Conservation (phyloP, 2,797 vertebrate species). For the Tokudaia tokunoshimensis region DNA sequence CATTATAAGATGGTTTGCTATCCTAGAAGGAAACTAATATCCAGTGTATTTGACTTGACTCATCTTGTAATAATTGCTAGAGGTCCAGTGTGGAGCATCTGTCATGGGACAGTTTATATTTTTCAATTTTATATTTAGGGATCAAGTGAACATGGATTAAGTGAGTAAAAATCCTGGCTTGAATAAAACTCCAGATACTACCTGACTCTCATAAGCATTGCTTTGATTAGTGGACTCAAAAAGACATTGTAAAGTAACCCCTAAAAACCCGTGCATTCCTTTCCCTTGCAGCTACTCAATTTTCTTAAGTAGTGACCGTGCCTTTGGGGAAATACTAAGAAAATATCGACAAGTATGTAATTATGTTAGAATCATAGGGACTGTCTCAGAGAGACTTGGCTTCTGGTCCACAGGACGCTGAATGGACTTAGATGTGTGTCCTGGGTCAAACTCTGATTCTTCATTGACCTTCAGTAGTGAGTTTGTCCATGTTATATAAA, state of each 20-base stretch:
- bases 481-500: background rate
- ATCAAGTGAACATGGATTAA: background rate
- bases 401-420: background rate
- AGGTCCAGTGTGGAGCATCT: background rate
- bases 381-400: background rate
- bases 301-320: background rate
- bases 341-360: background rate
- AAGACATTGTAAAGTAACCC: background rate
- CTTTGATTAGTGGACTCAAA: background rate
- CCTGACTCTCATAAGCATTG: background rate
- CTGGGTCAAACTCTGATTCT: background rate
- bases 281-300: background rate
- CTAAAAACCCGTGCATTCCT: background rate
- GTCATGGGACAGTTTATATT: background rate
- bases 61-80: background rate
- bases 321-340: background rate
- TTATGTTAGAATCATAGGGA: background rate
- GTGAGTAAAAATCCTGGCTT: background rate
- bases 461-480: background rate
- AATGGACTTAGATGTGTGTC: background rate
- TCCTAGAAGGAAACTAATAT: background rate
- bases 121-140: slow-evolving; percentile 1
- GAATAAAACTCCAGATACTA: background rate
- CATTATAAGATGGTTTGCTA: background rate
- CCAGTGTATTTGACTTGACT: background rate